phyloP scores from a whole-genome alignment of 1,140 invertebrate genomes.

The Platyura marginata region DNA sequence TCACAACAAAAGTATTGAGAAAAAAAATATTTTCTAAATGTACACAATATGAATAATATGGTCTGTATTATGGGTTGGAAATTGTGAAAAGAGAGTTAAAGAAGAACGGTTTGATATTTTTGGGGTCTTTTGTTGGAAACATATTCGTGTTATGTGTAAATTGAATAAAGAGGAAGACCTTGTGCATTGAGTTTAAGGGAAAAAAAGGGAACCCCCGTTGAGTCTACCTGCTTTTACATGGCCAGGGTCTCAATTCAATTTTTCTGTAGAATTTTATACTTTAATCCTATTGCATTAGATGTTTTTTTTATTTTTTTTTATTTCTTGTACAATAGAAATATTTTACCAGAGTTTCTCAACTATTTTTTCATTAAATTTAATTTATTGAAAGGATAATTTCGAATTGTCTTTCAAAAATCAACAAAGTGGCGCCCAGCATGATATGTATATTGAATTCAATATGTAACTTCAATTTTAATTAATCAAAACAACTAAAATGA shows the following conservation, averaged over 20 bases:
- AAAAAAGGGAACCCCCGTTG: background rate
- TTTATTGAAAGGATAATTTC: no score
- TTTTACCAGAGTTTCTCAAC: background rate
- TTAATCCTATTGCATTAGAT: background rate
- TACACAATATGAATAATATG: background rate
- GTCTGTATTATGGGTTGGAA: background rate
- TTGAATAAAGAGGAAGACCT: background rate
- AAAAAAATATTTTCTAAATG: background rate
- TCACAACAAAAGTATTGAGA: no score
- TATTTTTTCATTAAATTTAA: background rate
- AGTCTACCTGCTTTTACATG: slow-evolving; percentile 1
- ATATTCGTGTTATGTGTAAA: background rate
- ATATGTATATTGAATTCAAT: no score
- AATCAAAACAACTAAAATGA: no score
- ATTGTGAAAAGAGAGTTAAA: background rate
- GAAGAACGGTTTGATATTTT: background rate
- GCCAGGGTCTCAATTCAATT: background rate
- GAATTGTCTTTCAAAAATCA: no score
- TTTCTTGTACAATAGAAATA: background rate
- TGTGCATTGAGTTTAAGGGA: background rate
- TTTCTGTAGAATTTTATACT: background rate
- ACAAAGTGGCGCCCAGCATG: no score
- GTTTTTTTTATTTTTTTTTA: background rate
- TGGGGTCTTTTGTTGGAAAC: background rate
- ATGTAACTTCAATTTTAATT: no score